Evolutionary conservation across 2,113 vertebrate species (phyloP), one percentile per base, ranked within the genome.

Genomic region (Panthera tigris): DNA sequence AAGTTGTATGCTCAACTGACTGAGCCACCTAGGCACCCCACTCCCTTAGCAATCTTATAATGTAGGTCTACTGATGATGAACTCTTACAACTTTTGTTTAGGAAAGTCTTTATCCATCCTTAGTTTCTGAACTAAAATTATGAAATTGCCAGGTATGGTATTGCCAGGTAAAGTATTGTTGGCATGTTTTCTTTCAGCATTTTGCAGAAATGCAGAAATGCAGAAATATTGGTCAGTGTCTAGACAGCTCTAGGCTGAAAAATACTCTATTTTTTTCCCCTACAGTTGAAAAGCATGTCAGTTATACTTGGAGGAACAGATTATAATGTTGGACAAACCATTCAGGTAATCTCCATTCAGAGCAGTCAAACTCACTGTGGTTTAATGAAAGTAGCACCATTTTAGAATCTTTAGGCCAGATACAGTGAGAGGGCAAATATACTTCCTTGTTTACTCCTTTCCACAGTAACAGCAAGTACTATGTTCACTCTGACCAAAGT

Each of bases 381-480:
- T 71, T 71, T 36, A 23, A 15, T 48, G 39, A 82, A 71, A 57
- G 68, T 11, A 83, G 11, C 7, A 14, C 36, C 27, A 5, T 12
- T 69, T 25, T 36, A 74, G 18, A 55, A 29, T n/a, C 1, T 61
- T 4, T 29, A 39, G 19, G 23, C 16, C 50, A 36, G 41, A 3
- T 19, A 36, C 14, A 16, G 3, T 8, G 9, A 41, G 15, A 23
- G 2, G 2, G 11, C 27, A 27, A 41, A 41, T 16, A 9, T 33
- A 2, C 4, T 14, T 33, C 36, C 14, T 36, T 1, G 27, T 50
- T 45, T 33, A 33, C 27, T 66, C 41, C 31, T 23, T 5, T 23
- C 33, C 27, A 18, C 7, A n/a, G 1, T 6, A 7, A 10, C n/a
- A 12, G 9, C 18, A 69, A 41, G 31, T 52, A 23, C 1, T 10